Evolutionary conservation across 2,888 invertebrate genomes (phyloP).

Genomic region (Leptinotarsa juncta): DNA sequence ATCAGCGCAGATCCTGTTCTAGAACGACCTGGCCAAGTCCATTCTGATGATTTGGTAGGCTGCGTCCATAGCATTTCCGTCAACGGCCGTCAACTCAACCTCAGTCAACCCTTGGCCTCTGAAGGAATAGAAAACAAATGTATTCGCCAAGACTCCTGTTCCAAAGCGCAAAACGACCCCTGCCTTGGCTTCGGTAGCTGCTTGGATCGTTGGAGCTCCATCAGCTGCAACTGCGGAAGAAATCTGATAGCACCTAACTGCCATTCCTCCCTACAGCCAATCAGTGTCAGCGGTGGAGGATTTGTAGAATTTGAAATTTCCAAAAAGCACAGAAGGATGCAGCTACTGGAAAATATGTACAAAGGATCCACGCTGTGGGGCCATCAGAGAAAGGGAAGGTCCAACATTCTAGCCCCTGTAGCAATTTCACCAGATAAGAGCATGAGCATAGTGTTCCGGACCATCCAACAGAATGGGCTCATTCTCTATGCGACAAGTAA

Average conservation of each 20-base stretch:
- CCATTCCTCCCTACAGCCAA: slow-evolving; percentile 79
- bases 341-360: slow-evolving; percentile 84
- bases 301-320: slow-evolving; percentile 83
- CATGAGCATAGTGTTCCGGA: slow-evolving; percentile 84
- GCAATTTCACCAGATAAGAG: slow-evolving; percentile 73
- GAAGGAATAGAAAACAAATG: slow-evolving; percentile 82
- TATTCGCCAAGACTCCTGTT: slow-evolving; percentile 77
- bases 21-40: slow-evolving; percentile 90
- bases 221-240: slow-evolving; percentile 78
- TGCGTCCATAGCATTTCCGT: slow-evolving; percentile 92
- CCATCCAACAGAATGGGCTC: slow-evolving; percentile 81
- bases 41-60: slow-evolving; percentile 92
- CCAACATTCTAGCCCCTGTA: slow-evolving; percentile 21
- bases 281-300: slow-evolving; percentile 82
- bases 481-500: slow-evolving; percentile 89
- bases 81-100: slow-evolving; percentile 85
- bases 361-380: slow-evolving; percentile 78
- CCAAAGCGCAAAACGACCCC: slow-evolving; percentile 66
- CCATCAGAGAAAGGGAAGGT: slow-evolving; percentile 54
- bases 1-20: slow-evolving; percentile 86
- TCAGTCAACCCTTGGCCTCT: slow-evolving; percentile 81
- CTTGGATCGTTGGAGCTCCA: slow-evolving; percentile 85
- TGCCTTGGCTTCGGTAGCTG: slow-evolving; percentile 79
- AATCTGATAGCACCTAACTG: slow-evolving; percentile 84
- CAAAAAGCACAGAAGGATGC: slow-evolving; percentile 88